Evolutionary conservation across 2,797 vertebrate genomes (phyloP).

Genomic region (Sitta carolinensis): DNA sequence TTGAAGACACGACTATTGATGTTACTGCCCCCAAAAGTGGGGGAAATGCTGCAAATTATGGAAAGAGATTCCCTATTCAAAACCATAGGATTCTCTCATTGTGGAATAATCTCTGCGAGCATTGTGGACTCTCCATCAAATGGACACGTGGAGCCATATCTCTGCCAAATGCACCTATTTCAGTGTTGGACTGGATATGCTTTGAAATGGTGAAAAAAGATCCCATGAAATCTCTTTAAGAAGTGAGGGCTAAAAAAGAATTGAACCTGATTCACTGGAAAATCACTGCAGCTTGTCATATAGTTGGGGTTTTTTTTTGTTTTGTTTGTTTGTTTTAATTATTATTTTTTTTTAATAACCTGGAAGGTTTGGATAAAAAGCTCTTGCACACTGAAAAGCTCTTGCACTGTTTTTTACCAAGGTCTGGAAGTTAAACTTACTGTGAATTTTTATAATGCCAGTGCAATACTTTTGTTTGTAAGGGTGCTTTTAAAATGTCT

Average conservation of each 20-base stretch:
- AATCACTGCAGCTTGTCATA: not conserved
- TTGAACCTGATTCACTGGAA: not conserved
- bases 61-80: not conserved
- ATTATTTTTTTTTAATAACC: not conserved
- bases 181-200: not conserved
- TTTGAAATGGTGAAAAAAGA: not conserved
- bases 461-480: constrained; percentile 59
- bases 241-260: not conserved
- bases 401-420: constrained; percentile 52
- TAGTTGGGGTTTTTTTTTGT: not conserved
- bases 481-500: constrained; percentile 41
- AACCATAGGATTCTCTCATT: not conserved
- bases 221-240: not conserved
- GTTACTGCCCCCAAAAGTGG: not conserved
- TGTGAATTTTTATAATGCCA: constrained; percentile 59
- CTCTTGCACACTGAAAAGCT: constrained; percentile 41
- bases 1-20: not conserved
- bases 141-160: not conserved
- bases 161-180: constrained; percentile 4
- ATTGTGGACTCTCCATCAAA: not conserved
- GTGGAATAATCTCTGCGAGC: not conserved
- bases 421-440: constrained; percentile 12
- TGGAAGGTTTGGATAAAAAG: constrained; percentile 15
- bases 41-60: not conserved
- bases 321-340: not conserved